A percentile compares a stretch with the other conserved stretches of the same genome.
These are phyloP conservation scores for Esperia sulphurella DNA, from an alignment of 2,888 invertebrate genomes.

Conservation along the genomic window DNA sequence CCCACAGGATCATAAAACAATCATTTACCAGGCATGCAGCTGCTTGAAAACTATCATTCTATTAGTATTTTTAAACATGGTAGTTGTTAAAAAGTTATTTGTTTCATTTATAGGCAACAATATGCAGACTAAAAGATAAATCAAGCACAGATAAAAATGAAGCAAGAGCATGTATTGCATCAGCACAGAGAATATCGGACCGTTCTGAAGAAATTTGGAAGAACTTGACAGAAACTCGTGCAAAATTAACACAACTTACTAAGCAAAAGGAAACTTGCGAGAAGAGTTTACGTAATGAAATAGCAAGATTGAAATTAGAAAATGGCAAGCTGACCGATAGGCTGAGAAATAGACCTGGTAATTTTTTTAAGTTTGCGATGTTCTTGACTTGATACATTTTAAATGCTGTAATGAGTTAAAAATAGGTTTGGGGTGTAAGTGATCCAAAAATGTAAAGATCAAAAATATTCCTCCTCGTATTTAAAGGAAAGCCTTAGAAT, in stretches of 20 bases:
- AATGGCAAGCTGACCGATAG: conserved; percentile 61
- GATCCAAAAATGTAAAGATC: too few species aligned
- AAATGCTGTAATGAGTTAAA: too few species aligned
- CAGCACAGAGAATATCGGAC: conserved; percentile 62
- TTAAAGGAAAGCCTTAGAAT: too few species aligned
- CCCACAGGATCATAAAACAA: too few species aligned
- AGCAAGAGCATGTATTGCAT: conserved; percentile 62
- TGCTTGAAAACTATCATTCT: too few species aligned
- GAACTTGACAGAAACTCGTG: conserved; percentile 43
- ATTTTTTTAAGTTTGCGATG: not conserved
- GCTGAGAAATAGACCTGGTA: conserved; percentile 55
- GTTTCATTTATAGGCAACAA: conserved; percentile 29
- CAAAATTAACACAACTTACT: conserved; percentile 46
- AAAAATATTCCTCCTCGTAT: too few species aligned
- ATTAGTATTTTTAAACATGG: too few species aligned
- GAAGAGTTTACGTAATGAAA: conserved; percentile 53
- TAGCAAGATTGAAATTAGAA: conserved; percentile 51
- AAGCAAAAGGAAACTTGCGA: conserved; percentile 64
- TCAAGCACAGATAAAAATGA: conserved; percentile 57
- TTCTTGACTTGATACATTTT: too few species aligned
- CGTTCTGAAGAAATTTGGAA: conserved; percentile 55
- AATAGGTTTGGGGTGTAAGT: too few species aligned
- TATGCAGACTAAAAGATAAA: conserved; percentile 48
- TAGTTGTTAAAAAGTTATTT: not conserved
- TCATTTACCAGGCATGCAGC: too few species aligned